Evolutionary conservation across 2,888 invertebrate species (phyloP), one percentile per base, ranked within the genome.

Genomic region (Troglohyphantes excavatus): DNA sequence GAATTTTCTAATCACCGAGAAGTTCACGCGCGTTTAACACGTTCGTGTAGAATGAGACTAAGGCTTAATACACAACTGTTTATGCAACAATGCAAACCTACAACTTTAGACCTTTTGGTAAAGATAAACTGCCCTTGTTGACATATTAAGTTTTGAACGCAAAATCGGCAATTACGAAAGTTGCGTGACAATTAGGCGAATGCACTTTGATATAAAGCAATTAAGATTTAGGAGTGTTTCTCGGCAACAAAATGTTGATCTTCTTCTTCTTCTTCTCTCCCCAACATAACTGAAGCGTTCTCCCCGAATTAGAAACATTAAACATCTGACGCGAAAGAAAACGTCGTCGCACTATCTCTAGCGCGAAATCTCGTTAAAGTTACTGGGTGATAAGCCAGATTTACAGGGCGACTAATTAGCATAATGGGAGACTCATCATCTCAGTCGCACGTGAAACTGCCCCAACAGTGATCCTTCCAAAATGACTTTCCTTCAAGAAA

Each of bases 311-410:
- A n/a, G n/a, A 17, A 53, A 53, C 39, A 27, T 26, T 21, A 75
- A 68, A 61, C 75, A 61, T 61, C 19, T 33, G 29, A n/a, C 75
- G 19, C 33, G 59, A 75, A 75, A 75, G 53, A 75, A 75, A 73
- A 43, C 53, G 39, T 63, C 78, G 27, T 11, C 65, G 9, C 65
- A 65, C 63, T 70, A 46, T 79, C 67, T 43, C 17, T 1, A 23
- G 73, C 83, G 63, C 21, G 67, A 79, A 79, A 87, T 87, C 79
- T 78, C 87, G 79, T 87, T 87, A 87, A 81, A 87, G 75, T 65
- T 63, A 33, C 29, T 67, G 43, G 26, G 26, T 19, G 73, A 87
- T 79, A 73, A 87, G 72, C 59, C 33, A 81, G 87, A 79, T 87
- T 87, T 87, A 63, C 43, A 29, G 19, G 53, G 43, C 65, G 61